Evolutionary conservation across 2,888 invertebrate species (phyloP), one percentile per base, ranked within the genome.

Genomic region (Melinaea marsaeus): DNA sequence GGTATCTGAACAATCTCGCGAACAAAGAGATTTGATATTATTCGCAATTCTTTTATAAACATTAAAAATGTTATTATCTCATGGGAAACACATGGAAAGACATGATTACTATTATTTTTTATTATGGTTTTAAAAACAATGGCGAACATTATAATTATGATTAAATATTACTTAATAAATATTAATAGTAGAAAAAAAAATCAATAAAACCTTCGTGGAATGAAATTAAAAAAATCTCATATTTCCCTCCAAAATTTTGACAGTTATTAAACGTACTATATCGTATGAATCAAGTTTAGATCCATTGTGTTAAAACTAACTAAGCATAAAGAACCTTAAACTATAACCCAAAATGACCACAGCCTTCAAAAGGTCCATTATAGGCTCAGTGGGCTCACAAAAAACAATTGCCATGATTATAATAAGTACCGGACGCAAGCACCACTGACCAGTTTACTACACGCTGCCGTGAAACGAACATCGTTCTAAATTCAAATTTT

Each of bases 361-460:
- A 81, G 77, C 84, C 86, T 85, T 81, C 83, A 75, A 77, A 79
- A 72, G 62, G 61, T 72, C 69, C 71, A 71, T 42, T 62, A 60
- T 67, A 69, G 68, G 72, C 70, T 76, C 73, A 72, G 83, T 77
- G 81, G 72, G 73, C 84, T 78, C 74, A 86, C 81, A 86, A 86
- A 88, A 88, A 89, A 79, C 84, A 81, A 86, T 80, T 80, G 78
- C 82, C 76, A 80, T 86, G 85, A 88, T 89, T 87, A 89, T 88
- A 86, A 84, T 84, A 89, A 87, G 79, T 82, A 73, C 74, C 80
- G 84, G 81, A 82, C 80, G 79, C 79, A 72, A 72, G 76, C 78
- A 74, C 75, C 71, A 71, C 61, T 74, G 72, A 78, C 71, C 88
- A 90, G 89, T 89, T 75, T 72, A 75, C 72, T 71, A 74, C 71